Base-by-base conservation (phyloP, 2,797 vertebrate species). In the Paguma larvata region DNA sequence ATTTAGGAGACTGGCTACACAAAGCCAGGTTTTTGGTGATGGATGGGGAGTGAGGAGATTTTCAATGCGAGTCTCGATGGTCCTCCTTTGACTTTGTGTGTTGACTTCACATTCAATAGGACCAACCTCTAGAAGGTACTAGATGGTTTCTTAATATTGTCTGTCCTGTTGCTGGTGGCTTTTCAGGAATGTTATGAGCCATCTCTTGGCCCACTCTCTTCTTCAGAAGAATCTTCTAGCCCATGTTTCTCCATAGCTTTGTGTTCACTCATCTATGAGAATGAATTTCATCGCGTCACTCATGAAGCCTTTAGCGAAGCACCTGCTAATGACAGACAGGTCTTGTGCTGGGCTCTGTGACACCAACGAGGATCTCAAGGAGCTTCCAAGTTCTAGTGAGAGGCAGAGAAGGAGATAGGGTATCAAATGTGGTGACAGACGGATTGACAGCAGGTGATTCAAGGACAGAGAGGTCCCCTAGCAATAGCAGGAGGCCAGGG, bases 1-100 rank as follows among this genome's bases (percentile, higher is more conserved):
- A 1, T 19, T 67, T 13, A 0, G 1, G 12, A 18, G 0, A 0
- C 12, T 67, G 53, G 51, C 11, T 5, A 23, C 6, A 16, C 44
- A 44, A 48, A 79, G 27, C 25, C n/a, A 8, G 38, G 30, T 41
- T 70, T 46, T 65, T 23, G 12, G 12, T 48, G 72, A 9, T 30
- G 46, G 4, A 3, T 10, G 78, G 6, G 5, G 23, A 12, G 18
- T 34, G 4, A n/a, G 63, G 41, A 34, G 44, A 63, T 27, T 82
- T 38, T 30, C 1, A 10, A 44, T 62, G 1, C 6, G 67, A 56
- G 4, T 32, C 77, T 18, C 3, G 8, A 19, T 12, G 7, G 4
- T 27, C 16, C 32, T 23, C 1, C 9, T 44, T 44, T 38, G 41
- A 18, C 6, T 70, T 15, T 34, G 9, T 25, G 70, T 62, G 3